Base-by-base conservation (phyloP, 2,888 invertebrate species). In the Andrena marginata region DNA sequence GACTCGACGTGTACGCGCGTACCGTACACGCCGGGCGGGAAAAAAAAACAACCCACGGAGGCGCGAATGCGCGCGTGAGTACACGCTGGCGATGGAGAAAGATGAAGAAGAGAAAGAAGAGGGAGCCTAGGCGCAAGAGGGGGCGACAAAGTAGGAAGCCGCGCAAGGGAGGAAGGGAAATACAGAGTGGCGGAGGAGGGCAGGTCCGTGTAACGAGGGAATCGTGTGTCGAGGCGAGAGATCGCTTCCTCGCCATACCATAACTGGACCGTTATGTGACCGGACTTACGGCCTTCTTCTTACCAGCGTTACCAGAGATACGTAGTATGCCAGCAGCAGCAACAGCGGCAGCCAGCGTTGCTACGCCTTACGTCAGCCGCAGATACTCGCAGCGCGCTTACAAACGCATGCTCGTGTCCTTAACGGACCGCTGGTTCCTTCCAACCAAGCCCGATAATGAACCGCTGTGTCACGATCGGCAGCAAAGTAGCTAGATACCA, bases 231-330 rank as follows among this genome's bases (percentile, higher is more conserved):
- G 85, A 85, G 87, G 78, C 87, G 84, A 87, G 88, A 87, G 87
- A 85, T 88, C 84, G 83, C 81, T 87, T 91, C 92, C 89, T 91
- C 87, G 90, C 91, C 89, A 89, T 91, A 91, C 92, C 91, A 92
- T 92, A 93, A 93, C 93, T 92, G 92, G 93, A 92, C 93, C 93
- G 93, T 93, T 93, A 93, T 92, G 92, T 93, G 93, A 93, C 93
- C 93, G 92, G 89, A 90, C 91, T 89, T 87, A 80, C 87, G 85
- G 84, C 87, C 89, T 82, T 89, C 88, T 85, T 80, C 82, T 88
- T 80, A 69, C 77, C 62, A 84, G 77, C 85, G 73, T 73, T 71
- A 67, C 77, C 65, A 63, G 79, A 77, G 80, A 78, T 70, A 77
- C 70, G 77, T 76, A 85, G 83, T 79, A 68, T 75, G 48, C 68